A percentile compares a stretch with the other conserved stretches of the same genome.
These are phyloP conservation scores for Benthosema pterotum DNA, from an alignment of 2,797 vertebrate genomes.

Conservation along the genomic window DNA sequence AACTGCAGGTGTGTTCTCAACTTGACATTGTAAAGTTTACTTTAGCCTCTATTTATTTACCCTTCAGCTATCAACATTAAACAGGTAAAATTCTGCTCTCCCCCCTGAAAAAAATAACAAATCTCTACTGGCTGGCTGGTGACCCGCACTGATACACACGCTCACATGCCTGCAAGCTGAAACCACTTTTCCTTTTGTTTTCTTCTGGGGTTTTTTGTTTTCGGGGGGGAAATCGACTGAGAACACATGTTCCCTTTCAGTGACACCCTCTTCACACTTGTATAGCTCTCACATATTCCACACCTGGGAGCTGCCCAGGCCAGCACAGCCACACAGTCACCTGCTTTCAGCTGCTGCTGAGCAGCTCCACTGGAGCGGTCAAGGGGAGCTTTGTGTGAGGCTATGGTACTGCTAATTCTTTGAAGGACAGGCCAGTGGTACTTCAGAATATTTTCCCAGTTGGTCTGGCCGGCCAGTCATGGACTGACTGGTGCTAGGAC, in stretches of 20 bases:
- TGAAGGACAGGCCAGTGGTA: not conserved
- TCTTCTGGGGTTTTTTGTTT: conserved; percentile 27
- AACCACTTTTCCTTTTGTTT: conserved; percentile 7
- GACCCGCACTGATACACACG: not conserved
- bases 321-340: conserved; percentile 6
- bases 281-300: conserved; percentile 17
- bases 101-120: too few species aligned
- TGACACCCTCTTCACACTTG: conserved; percentile 30
- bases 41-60: too few species aligned
- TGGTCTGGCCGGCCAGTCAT: too few species aligned
- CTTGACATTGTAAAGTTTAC: too few species aligned
- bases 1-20: too few species aligned
- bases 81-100: conserved; percentile 2
- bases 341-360: conserved; percentile 25
- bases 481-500: too few species aligned
- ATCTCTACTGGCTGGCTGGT: too few species aligned
- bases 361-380: conserved; percentile 18
- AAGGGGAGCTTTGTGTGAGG: conserved; percentile 18
- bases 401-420: not conserved
- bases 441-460: not conserved
- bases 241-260: conserved; percentile 8
- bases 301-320: conserved; percentile 2
- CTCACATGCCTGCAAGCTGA: not conserved
- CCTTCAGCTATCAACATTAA: conserved; percentile 1
- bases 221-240: conserved; percentile 22